Percentiles rank a stretch among this genome's conserved stretches.
These are phyloP conservation scores for Trichacis sp. DNA, from an alignment of 2,888 invertebrate genomes.

Conservation along the genomic window DNA sequence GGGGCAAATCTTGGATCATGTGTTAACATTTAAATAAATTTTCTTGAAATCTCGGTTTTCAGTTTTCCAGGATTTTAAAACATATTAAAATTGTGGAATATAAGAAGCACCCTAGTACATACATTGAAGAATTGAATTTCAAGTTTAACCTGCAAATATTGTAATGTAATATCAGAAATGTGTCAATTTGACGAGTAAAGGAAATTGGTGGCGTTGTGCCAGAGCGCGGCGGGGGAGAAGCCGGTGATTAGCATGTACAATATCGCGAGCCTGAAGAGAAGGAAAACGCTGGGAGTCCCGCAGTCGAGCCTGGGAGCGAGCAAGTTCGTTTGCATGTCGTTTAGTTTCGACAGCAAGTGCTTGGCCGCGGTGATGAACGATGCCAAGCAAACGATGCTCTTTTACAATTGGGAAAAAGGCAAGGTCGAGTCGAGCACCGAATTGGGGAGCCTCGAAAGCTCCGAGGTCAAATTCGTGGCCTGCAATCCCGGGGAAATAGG, in stretches of 20 bases:
- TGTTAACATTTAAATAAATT: too few species aligned
- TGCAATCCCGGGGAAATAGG: constrained; percentile 84
- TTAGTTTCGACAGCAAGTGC: constrained; percentile 86
- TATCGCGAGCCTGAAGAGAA: constrained; percentile 76
- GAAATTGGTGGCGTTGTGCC: constrained; percentile 76
- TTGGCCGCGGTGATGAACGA: constrained; percentile 84
- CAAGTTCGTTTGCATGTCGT: constrained; percentile 80
- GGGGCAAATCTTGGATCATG: too few species aligned
- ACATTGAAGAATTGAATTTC: too few species aligned
- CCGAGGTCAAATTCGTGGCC: constrained; percentile 77
- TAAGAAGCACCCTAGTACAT: too few species aligned
- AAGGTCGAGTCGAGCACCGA: constrained; percentile 82
- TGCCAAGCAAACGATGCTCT: constrained; percentile 85
- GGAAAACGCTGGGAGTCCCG: constrained; percentile 74
- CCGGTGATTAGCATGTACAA: constrained; percentile 81
- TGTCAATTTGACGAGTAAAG: too few species aligned
- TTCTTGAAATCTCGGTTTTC: too few species aligned
- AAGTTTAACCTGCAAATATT: too few species aligned
- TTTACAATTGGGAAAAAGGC: constrained; percentile 86
- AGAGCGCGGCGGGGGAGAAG: constrained; percentile 72
- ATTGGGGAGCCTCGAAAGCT: constrained; percentile 78
- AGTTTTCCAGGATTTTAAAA: too few species aligned
- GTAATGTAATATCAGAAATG: too few species aligned
- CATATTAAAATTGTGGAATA: too few species aligned
- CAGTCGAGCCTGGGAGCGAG: constrained; percentile 69